Base-by-base conservation (phyloP, 2,888 invertebrate species). In the Belgica antarctica region DNA sequence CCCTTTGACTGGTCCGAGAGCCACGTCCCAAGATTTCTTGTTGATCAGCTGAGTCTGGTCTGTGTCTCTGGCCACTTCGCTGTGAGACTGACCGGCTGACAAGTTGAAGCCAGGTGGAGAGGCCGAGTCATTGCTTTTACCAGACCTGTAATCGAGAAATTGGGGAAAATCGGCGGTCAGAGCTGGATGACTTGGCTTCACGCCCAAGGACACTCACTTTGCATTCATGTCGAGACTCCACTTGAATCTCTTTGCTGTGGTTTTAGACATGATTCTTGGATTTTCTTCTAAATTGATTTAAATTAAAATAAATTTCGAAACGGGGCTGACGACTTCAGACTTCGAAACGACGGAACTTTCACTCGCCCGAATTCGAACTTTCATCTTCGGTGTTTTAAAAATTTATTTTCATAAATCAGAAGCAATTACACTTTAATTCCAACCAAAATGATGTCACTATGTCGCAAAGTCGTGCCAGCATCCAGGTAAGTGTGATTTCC, bases 21-120 rank as follows among this genome's bases (percentile, higher is more conserved):
- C 97, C 66, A 97, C 85, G 77, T 98, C 97, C 97, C 97, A 98
- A 65, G 96, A 90, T 78, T 96, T 94, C 78, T 96, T 96, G 7
- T 93, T 92, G 73, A 96, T 88, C 69, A 95, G 82, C 75, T 90
- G 87, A 79, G 89, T 90, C 0, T 90, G 87, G 77, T 93, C 92
- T 0, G 87, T 85, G 76, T 95, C 94, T 77, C 88, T 88, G 0
- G 89, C 87, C 3, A 88, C 86, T 82, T 94, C 94, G 1, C 85
- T 86, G 74, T 89, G 89, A 75, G 84, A 87, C 59, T 89, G 85
- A 71, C 86, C 85, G 1, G 87, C 84, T 1, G 88, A 86, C 66
- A 88, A 86, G 78, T 87, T 91, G 76, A 89, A 95, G 0, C 94
- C 94, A 31, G 94, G 94, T 22, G 95, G 95, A 31, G 89, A 86